Percentiles rank a stretch among this genome's conserved stretches.
Conservation (phyloP, 2,797 vertebrate species). For the Lophotriccus pileatus region DNA sequence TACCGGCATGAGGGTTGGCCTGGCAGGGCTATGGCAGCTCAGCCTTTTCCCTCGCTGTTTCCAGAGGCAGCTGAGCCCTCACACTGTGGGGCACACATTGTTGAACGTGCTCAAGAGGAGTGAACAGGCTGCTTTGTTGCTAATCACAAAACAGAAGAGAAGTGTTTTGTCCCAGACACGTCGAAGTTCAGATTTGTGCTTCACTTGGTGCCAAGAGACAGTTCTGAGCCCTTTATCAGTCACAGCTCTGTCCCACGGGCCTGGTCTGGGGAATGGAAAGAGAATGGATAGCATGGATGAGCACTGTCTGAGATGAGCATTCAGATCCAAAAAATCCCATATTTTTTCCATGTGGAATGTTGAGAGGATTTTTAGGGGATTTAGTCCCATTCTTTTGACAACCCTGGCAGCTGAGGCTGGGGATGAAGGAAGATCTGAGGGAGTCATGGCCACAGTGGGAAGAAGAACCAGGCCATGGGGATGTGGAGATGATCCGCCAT, state of each 20-base stretch:
- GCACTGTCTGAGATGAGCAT: accelerated
- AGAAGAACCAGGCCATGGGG: accelerated
- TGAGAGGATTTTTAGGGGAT: neutral
- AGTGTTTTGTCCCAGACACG: neutral
- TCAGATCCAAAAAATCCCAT: accelerated
- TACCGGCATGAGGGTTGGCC: accelerated
- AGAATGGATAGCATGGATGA: neutral
- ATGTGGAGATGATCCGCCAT: neutral
- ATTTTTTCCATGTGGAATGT: neutral
- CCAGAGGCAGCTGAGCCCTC: neutral
- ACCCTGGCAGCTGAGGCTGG: accelerated
- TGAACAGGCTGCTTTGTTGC: neutral
- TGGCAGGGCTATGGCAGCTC: neutral
- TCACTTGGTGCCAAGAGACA: neutral
- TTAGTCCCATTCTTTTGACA: neutral
- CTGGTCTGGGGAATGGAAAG: neutral
- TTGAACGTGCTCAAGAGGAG: neutral
- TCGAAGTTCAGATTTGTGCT: neutral
- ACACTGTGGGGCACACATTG: accelerated
- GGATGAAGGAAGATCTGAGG: neutral
- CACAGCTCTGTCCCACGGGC: accelerated
- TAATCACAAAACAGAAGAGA: neutral
- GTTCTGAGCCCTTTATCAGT: neutral
- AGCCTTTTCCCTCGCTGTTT: neutral
- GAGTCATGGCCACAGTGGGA: accelerated